Evolutionary conservation across 2,113 vertebrate species (phyloP).

Genomic region (Cyprinus carpio): DNA sequence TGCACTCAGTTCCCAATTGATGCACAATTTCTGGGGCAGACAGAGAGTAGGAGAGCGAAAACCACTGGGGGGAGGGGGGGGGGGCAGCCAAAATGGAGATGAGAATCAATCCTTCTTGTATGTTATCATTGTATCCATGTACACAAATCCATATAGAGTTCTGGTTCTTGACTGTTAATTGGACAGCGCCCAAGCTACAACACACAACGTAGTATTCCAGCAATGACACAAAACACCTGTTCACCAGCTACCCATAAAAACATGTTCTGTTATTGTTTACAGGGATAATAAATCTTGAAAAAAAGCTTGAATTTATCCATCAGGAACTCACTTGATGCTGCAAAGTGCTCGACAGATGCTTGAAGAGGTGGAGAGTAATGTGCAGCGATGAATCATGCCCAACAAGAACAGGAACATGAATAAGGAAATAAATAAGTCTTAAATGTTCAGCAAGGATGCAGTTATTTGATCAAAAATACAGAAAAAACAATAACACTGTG

Average conservation of each 20-base stretch:
- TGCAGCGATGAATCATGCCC: neutral
- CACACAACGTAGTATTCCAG: neutral
- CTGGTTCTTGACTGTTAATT: neutral
- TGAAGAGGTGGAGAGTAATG: neutral
- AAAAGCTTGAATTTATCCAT: neutral
- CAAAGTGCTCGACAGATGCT: neutral
- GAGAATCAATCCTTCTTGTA: neutral
- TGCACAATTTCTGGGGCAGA: neutral
- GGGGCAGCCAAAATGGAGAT: neutral
- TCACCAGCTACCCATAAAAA: neutral
- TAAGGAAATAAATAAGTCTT: neutral
- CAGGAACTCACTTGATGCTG: neutral
- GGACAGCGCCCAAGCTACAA: neutral
- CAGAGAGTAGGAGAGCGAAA: neutral
- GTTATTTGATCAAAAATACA: neutral
- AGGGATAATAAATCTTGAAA: neutral
- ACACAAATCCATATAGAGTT: neutral
- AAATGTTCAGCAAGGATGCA: neutral
- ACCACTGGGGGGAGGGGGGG: no score
- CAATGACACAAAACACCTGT: neutral
- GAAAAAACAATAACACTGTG: neutral
- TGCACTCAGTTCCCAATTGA: neutral
- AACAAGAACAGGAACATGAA: neutral
- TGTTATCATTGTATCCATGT: no score
- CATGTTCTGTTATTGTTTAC: neutral